phyloP scores from a whole-genome alignment of 2,797 vertebrate species.

The Bucorvus abyssinicus region DNA sequence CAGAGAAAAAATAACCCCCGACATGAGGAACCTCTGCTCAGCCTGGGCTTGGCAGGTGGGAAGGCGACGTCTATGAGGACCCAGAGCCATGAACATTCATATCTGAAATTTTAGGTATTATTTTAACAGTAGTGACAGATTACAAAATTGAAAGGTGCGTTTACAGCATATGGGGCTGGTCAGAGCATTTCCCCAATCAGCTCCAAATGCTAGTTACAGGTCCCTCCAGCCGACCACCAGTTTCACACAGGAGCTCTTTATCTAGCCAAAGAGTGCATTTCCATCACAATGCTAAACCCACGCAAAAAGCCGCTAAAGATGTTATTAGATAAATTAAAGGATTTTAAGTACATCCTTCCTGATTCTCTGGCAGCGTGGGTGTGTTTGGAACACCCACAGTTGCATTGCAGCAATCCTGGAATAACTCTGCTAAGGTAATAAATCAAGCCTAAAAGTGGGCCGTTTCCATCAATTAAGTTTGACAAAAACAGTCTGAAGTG shows the following conservation, averaged over 20 bases:
- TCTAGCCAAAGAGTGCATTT: slow-evolving; percentile 49
- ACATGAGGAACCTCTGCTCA: not conserved
- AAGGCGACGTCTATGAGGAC: not conserved
- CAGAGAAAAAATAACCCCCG: not conserved
- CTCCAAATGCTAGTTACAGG: not conserved
- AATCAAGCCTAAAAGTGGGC: slow-evolving; percentile 55
- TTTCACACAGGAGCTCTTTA: slow-evolving; percentile 30
- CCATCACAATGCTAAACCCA: slow-evolving; percentile 74
- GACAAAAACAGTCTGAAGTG: slow-evolving; percentile 53
- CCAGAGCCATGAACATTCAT: not conserved
- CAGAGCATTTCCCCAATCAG: not conserved
- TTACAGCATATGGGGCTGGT: not conserved
- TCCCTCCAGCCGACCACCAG: not conserved
- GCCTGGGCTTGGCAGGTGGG: not conserved
- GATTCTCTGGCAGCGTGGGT: slow-evolving; percentile 67
- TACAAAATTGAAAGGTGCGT: not conserved
- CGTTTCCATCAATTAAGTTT: slow-evolving; percentile 64
- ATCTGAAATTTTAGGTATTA: not conserved
- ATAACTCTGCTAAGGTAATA: slow-evolving; percentile 66
- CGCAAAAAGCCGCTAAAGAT: slow-evolving; percentile 71
- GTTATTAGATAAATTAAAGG: slow-evolving; percentile 79
- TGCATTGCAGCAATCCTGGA: slow-evolving; percentile 66
- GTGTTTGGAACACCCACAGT: slow-evolving; percentile 69
- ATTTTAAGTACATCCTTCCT: slow-evolving; percentile 76
- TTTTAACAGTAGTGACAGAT: not conserved